Evolutionary conservation across 2,797 vertebrate species (phyloP), one percentile per base, ranked within the genome.

Genomic region (Loriculus beryllinus): DNA sequence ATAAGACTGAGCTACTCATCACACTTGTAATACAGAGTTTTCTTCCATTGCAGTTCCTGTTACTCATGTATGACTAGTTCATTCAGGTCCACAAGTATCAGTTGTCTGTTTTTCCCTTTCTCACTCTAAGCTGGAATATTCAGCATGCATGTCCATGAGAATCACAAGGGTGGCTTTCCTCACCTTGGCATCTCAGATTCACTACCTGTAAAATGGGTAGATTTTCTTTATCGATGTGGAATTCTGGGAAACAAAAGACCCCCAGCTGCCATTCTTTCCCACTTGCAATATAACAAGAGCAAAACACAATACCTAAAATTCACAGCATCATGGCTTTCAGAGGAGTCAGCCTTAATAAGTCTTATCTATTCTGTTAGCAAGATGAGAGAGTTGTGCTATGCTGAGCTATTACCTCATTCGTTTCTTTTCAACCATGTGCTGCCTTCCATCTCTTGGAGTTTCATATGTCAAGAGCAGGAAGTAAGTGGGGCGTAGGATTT

Each of bases 381-480:
- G 68, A 72, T 52, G 52, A 18, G 10, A 48, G 22, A 42, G n/a
- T 17, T 91, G 69, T 78, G 35, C 51, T 56, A 1, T 56, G 33
- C 37, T 90, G 83, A 69, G 25, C 33, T 72, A 88, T 83, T 90
- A 89, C 65, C n/a, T 95, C 77, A 81, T 79, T 74, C 70, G 35
- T 81, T 92, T 86, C 71, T 70, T 82, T 93, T 62, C 59, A 37
- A 10, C 54, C 69, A 91, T 95, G 94, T 90, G 72, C 40, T 81
- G 65, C 54, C 67, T 95, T 94, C 88, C 82, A 22, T 92, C 69
- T 95, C 86, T 93, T 87, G 35, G 47, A 7, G 5, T 20, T 91
- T 85, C 72, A 75, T 89, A 93, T 94, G 92, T 93, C 86, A 88
- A 75, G 59, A 88, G 87, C 92, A 95, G 96, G 95, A 96, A 96